A percentile compares a stretch with the other conserved stretches of the same genome.
Evolutionary conservation across 2,797 vertebrate species (phyloP).

Genomic region (Picus viridis): DNA sequence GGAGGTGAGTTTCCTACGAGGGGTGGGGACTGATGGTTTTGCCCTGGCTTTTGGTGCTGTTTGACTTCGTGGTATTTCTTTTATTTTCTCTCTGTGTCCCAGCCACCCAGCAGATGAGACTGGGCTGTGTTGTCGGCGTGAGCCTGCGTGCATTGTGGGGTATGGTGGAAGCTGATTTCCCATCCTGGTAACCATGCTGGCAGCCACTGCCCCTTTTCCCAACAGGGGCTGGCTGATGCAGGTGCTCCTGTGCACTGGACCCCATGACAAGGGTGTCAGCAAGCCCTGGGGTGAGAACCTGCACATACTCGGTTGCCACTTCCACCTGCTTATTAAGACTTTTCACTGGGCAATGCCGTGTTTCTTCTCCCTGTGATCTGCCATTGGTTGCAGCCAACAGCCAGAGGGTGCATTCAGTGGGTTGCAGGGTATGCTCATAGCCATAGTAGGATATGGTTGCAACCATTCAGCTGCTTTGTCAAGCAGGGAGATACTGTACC

Average conservation of each 20-base stretch:
- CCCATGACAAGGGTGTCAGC: too few relatives aligned
- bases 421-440: background rate
- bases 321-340: background rate
- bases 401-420: accelerated
- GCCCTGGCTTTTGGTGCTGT: background rate
- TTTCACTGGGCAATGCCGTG: accelerated
- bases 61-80: slow-evolving; percentile 1
- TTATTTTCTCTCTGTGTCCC: background rate
- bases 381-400: too few relatives aligned
- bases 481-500: background rate
- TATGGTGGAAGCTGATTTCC: background rate
- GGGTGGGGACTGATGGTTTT: accelerated
- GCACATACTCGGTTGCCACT: accelerated
- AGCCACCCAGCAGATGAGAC: background rate
- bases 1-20: background rate
- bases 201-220: accelerated
- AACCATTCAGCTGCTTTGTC: background rate
- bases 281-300: accelerated
- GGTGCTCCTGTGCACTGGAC: accelerated
- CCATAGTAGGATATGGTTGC: background rate
- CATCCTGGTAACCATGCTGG: background rate
- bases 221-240: accelerated
- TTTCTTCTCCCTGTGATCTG: background rate
- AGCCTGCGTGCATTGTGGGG: background rate
- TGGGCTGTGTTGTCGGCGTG: accelerated